These are phyloP conservation scores for Tinamus guttatus DNA, from an alignment of 2,113 vertebrate species.

Conservation along the genomic window DNA sequence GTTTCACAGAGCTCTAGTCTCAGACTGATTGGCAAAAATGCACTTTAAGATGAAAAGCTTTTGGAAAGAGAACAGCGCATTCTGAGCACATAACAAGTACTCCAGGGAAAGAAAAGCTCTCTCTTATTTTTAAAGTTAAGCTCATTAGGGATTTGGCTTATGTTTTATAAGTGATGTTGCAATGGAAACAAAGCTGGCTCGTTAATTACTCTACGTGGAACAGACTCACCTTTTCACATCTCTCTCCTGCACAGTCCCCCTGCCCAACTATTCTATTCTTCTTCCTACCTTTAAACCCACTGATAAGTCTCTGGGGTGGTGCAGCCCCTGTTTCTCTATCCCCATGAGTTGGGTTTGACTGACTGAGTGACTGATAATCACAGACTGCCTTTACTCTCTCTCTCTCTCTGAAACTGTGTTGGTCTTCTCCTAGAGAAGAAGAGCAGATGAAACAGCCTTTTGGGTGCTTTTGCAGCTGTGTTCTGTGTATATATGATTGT, in stretches of 20 bases:
- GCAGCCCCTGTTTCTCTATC: background rate
- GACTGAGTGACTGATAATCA: background rate
- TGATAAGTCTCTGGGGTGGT: background rate
- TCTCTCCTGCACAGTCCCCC: background rate
- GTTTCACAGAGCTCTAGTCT: slow-evolving; percentile 5
- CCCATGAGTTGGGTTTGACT: background rate
- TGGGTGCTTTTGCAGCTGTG: background rate
- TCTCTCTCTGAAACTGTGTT: background rate
- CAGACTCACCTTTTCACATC: slow-evolving; percentile 17
- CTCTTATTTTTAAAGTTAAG: slow-evolving; percentile 60
- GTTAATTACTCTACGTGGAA: background rate
- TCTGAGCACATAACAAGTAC: slow-evolving; percentile 57
- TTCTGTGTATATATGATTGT: background rate
- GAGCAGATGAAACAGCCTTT: background rate
- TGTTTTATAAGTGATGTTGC: slow-evolving; percentile 52
- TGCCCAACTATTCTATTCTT: background rate
- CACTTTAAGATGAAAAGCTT: slow-evolving; percentile 59
- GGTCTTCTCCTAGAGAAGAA: background rate
- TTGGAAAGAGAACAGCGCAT: slow-evolving; percentile 67
- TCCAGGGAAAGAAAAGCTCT: slow-evolving; percentile 32
- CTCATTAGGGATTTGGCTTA: slow-evolving; percentile 41
- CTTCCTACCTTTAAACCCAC: background rate
- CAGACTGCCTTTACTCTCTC: background rate
- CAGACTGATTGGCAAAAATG: slow-evolving; percentile 5
- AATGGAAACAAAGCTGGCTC: slow-evolving; percentile 32